These are phyloP conservation scores for Anastrepha ludens DNA, from an alignment of 1,140 invertebrate genomes.

Conservation along the genomic window DNA sequence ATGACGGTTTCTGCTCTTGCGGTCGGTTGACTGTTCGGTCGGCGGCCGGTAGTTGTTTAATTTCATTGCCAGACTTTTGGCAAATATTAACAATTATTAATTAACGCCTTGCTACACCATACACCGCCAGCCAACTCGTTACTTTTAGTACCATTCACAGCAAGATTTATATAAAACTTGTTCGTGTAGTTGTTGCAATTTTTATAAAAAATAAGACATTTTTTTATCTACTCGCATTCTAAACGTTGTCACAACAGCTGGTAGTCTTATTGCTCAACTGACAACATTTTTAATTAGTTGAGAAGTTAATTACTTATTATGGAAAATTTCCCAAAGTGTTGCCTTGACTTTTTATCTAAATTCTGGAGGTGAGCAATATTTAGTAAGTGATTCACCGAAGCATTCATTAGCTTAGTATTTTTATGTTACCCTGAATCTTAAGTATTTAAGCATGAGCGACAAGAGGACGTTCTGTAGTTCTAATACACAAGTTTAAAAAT, in stretches of 20 bases:
- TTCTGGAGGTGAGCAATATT: too few species aligned
- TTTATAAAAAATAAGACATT: conserved; percentile 11
- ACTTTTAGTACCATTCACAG: not conserved
- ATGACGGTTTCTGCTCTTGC: conserved; percentile 4
- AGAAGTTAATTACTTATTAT: conserved; percentile 28
- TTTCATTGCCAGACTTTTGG: conserved; percentile 51
- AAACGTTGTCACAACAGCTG: not conserved
- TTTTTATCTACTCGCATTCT: not conserved
- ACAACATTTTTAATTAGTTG: conserved; percentile 12
- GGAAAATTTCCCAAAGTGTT: not conserved
- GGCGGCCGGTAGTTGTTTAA: not conserved
- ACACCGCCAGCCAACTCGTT: not conserved
- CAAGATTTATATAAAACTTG: not conserved
- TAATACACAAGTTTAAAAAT: too few species aligned
- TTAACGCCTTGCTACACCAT: conserved; percentile 21
- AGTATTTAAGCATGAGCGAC: too few species aligned
- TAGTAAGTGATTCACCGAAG: too few species aligned
- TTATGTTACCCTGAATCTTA: too few species aligned
- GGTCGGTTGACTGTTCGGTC: not conserved
- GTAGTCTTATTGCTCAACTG: not conserved
- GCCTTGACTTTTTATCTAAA: too few species aligned
- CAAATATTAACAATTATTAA: conserved; percentile 53
- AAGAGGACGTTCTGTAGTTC: too few species aligned
- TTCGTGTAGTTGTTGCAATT: conserved; percentile 10
- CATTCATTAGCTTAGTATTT: too few species aligned